Conservation (phyloP, 2,113 vertebrate species). For the Brachyistius frenatus region DNA sequence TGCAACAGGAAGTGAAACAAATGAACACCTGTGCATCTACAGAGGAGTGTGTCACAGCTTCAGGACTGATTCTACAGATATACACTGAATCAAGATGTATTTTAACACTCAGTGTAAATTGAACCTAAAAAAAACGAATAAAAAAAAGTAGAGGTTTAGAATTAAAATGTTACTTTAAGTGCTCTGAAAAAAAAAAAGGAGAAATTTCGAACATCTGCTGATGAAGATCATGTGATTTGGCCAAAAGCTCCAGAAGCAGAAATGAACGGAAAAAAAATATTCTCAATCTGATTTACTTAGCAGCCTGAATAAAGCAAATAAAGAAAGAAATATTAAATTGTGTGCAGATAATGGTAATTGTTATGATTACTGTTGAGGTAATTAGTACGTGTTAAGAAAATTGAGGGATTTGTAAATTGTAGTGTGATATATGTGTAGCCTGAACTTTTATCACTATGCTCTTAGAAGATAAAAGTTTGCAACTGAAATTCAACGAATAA, state of each 20-base stretch:
- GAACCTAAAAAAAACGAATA: background rate
- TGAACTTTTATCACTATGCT: background rate
- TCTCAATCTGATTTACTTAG: no score
- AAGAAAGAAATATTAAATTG: background rate
- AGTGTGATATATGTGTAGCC: background rate
- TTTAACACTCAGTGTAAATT: background rate
- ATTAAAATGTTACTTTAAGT: background rate
- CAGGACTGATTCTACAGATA: background rate
- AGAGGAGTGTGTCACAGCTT: background rate
- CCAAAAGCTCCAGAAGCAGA: background rate
- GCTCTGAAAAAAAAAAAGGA: background rate
- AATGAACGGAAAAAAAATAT: no score
- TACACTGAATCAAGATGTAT: background rate
- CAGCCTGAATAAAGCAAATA: no score
- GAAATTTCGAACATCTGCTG: background rate
- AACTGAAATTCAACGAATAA: background rate
- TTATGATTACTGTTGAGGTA: constrained; percentile 14
- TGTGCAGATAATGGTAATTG: background rate
- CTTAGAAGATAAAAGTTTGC: background rate
- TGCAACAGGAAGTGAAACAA: background rate
- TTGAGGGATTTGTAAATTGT: background rate
- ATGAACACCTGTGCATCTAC: background rate
- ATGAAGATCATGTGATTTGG: background rate
- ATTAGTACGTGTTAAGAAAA: constrained; percentile 9
- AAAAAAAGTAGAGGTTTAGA: background rate